Evolutionary conservation across 2,888 invertebrate species (phyloP).

Genomic region (Pyralis farinalis): DNA sequence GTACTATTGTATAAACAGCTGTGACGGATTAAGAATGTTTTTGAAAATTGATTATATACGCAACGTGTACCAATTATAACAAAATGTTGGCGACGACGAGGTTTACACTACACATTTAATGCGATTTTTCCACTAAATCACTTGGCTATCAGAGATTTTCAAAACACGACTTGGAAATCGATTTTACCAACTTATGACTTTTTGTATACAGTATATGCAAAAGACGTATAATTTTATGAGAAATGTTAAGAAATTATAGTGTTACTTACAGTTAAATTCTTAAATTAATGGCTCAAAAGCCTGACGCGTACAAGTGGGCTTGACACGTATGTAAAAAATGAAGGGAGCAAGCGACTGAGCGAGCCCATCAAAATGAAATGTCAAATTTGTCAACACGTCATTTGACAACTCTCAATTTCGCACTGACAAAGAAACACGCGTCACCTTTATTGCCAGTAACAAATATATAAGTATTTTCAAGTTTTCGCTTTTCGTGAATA

Average conservation of each 20-base stretch:
- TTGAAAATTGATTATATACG: slow-evolving; percentile 3
- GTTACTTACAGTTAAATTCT: slow-evolving; percentile 71
- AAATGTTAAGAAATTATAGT: slow-evolving; percentile 20
- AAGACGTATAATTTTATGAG: slow-evolving; percentile 1
- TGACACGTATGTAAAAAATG: slow-evolving; percentile 79
- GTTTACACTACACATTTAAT: not conserved
- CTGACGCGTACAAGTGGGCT: slow-evolving; percentile 61
- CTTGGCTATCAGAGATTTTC: not conserved
- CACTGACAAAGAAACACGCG: slow-evolving; percentile 40
- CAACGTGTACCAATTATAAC: not conserved
- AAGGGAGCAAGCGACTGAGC: slow-evolving; percentile 36
- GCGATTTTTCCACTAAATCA: slow-evolving; percentile 7
- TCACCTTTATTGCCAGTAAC: slow-evolving; percentile 31
- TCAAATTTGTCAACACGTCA: slow-evolving; percentile 50
- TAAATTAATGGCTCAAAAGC: slow-evolving; percentile 70
- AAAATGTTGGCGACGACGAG: not conserved
- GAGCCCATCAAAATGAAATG: slow-evolving; percentile 11
- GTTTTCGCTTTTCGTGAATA: too few relatives aligned
- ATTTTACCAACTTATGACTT: not conserved
- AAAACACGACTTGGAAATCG: not conserved
- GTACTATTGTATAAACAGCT: slow-evolving; percentile 17
- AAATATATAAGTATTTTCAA: slow-evolving; percentile 13
- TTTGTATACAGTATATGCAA: not conserved
- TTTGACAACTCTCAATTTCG: slow-evolving; percentile 28
- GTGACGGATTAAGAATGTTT: slow-evolving; percentile 8